phyloP scores from a whole-genome alignment of 2,888 invertebrate species.

The Trichopria drosophilae region DNA sequence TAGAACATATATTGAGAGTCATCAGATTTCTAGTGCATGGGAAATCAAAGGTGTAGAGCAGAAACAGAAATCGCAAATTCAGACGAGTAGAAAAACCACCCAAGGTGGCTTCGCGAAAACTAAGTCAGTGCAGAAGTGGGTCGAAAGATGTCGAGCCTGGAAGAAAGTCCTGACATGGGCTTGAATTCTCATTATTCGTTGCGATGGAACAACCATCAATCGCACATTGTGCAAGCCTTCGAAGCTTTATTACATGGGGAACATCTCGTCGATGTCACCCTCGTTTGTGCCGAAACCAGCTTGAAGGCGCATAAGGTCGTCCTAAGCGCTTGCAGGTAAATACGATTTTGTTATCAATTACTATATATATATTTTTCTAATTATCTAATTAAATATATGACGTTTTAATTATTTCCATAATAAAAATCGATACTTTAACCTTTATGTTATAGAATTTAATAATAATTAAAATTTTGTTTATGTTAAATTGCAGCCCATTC shows the following conservation, averaged over 20 bases:
- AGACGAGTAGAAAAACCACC: slow-evolving; percentile 36
- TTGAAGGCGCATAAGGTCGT: slow-evolving; percentile 90
- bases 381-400: too few species aligned
- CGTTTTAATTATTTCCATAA: not conserved
- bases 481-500: slow-evolving; percentile 76
- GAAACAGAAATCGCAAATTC: slow-evolving; percentile 36
- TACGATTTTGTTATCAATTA: too few species aligned
- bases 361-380: too few species aligned
- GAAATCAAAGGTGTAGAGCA: slow-evolving; percentile 34
- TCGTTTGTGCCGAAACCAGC: slow-evolving; percentile 83
- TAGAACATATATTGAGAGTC: too few species aligned
- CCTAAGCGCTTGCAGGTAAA: slow-evolving; percentile 73
- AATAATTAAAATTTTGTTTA: too few species aligned
- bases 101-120: slow-evolving; percentile 52
- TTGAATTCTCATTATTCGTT: slow-evolving; percentile 84
- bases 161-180: slow-evolving; percentile 57
- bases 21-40: too few species aligned
- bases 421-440: too few species aligned
- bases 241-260: slow-evolving; percentile 85
- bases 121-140: slow-evolving; percentile 12
- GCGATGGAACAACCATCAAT: slow-evolving; percentile 92
- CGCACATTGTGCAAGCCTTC: slow-evolving; percentile 84
- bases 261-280: slow-evolving; percentile 85
- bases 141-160: slow-evolving; percentile 53
- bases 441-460: too few species aligned